Percentiles rank a stretch among this genome's conserved stretches.
Conservation (phyloP, 2,888 invertebrate species). For the Melipona bicolor region DNA sequence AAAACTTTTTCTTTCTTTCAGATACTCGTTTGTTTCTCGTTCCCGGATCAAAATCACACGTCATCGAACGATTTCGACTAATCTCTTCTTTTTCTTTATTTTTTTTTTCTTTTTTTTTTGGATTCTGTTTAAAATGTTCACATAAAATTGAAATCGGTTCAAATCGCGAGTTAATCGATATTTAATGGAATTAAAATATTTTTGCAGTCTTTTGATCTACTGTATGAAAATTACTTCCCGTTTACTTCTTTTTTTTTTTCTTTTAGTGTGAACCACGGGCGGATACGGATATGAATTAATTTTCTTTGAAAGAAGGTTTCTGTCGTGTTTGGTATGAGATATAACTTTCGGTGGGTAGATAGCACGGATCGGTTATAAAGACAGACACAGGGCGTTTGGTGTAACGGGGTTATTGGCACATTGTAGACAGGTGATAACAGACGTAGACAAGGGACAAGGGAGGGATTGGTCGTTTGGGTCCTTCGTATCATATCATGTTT, state of each 20-base stretch:
- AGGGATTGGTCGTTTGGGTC: constrained; percentile 70
- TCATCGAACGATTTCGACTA: not conserved
- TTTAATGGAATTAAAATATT: not conserved
- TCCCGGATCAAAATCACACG: not conserved
- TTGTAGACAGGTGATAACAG: constrained; percentile 82
- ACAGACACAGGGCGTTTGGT: constrained; percentile 76
- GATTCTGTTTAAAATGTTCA: not conserved
- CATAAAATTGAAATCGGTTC: not conserved
- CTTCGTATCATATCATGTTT: constrained; percentile 43
- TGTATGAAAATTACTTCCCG: not conserved
- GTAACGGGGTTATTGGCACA: constrained; percentile 75
- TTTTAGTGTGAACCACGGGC: constrained; percentile 35
- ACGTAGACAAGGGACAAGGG: constrained; percentile 84
- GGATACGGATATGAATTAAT: constrained; percentile 37
- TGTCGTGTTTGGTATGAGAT: constrained; percentile 51
- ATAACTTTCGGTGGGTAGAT: constrained; percentile 69
- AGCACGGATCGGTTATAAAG: constrained; percentile 71
- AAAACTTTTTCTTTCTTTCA: not conserved
- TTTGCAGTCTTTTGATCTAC: not conserved
- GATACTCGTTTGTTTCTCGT: not conserved
- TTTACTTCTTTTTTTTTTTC: not conserved
- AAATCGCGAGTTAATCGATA: not conserved
- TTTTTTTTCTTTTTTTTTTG: not conserved
- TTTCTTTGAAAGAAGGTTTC: constrained; percentile 21
- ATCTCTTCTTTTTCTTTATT: not conserved